Conservation (phyloP, 2,113 vertebrate species). For the Pandion haliaetus region DNA sequence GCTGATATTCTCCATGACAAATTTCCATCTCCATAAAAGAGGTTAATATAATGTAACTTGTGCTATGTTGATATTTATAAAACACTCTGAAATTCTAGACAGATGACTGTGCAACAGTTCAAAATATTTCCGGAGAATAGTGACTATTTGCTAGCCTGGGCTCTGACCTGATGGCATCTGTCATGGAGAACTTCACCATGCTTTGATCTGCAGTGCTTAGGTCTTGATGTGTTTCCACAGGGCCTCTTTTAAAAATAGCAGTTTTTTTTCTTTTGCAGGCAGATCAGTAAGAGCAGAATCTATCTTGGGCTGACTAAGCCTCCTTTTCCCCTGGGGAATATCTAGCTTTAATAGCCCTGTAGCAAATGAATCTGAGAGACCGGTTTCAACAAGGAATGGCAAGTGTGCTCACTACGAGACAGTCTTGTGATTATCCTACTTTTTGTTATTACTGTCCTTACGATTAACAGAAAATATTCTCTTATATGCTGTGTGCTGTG, state of each 20-base stretch:
- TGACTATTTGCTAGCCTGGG: background rate
- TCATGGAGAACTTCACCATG: background rate
- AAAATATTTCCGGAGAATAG: background rate
- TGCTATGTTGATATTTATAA: background rate
- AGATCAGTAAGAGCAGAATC: background rate
- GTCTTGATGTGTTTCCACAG: background rate
- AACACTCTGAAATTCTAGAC: background rate
- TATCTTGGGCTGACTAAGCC: background rate
- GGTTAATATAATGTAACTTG: background rate
- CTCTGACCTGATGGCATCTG: background rate
- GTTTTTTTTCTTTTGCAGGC: background rate
- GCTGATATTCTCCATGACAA: slow-evolving; percentile 4
- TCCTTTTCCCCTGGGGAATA: background rate
- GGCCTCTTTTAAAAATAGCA: background rate
- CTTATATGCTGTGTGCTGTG: background rate
- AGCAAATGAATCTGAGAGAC: background rate
- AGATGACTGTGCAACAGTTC: background rate
- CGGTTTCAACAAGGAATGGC: background rate
- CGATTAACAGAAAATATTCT: background rate
- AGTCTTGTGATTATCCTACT: background rate
- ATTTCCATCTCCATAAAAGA: background rate
- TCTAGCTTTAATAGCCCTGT: background rate
- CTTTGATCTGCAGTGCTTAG: background rate
- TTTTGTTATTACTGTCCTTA: background rate
- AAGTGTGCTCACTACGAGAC: background rate